Base-by-base conservation (phyloP, 2,888 invertebrate species). In the Volucella inanis region DNA sequence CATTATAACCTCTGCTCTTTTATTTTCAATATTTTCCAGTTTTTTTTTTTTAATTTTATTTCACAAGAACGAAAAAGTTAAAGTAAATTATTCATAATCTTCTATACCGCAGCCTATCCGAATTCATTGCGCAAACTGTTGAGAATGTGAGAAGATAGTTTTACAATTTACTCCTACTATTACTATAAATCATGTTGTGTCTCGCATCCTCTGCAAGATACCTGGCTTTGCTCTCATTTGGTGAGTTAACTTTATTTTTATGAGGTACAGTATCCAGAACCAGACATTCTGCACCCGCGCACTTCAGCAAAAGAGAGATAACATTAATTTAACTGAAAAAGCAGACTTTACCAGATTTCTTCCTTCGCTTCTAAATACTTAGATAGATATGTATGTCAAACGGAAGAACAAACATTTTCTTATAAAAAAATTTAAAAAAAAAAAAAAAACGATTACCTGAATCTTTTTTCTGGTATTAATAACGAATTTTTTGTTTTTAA, bases 51-150 rank as follows among this genome's bases (percentile, higher is more conserved):
- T 45, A 45, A 3, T 3, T n/a, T 45, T 45, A 45, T 45, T n/a
- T 12, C 57, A 57, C 39, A 6, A 41, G 15, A 39, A 38, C 8
- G 6, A 1, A 43, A 18, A 18, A 43, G 8, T 6, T 14, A 31
- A 38, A 31, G 11, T 12, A 38, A 39, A 47, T 9, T 59, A 8
- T 14, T 61, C 70, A 62, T 67, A 31, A 64, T 64, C 71, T 68
- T 64, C 62, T 61, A 67, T 72, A 77, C 52, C 71, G 65, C 77
- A 82, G 72, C 41, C 64, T 72, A 78, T 82, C 78, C 78, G 72
- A 82, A 72, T 82, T 67, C 78, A 82, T 78, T 72, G 78, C 82
- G 65, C 72, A 78, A 78, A 82, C 64, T 82, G 77, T 82, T 78
- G 72, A 78, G 77, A 82, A 78, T 78, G 65, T 54, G 65, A 65